Conservation (phyloP, 2,888 invertebrate species). For the Eretmocerus hayati region DNA sequence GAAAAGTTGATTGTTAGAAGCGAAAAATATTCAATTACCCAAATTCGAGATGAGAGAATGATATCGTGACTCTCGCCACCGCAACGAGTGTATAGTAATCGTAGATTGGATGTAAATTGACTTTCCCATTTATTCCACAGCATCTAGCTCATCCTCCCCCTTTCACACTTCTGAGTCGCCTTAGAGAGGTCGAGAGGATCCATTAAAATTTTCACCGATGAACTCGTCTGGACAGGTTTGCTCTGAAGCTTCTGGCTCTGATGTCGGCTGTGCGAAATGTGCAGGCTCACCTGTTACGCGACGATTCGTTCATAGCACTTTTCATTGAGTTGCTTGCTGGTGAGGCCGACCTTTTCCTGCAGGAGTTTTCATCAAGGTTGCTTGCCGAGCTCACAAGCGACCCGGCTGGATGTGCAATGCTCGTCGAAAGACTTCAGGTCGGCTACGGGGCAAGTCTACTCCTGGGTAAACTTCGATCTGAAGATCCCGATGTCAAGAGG, state of each 20-base stretch:
- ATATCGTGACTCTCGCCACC: no score
- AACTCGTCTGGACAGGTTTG: no score
- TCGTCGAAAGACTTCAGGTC: conserved; percentile 45
- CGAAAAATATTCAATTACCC: no score
- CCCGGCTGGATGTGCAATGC: conserved; percentile 48
- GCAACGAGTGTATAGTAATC: no score
- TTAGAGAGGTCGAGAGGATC: no score
- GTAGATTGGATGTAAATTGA: no score
- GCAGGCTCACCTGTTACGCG: conserved; percentile 47
- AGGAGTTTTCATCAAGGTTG: conserved; percentile 52
- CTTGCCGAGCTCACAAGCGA: conserved; percentile 51
- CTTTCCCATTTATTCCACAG: no score
- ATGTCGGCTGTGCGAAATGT: conserved; percentile 49
- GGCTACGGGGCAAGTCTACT: conserved; percentile 48
- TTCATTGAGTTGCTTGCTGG: conserved; percentile 47
- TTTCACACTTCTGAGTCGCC: no score
- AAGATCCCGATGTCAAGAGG: conserved; percentile 54
- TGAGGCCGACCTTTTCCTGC: conserved; percentile 50
- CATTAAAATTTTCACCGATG: no score
- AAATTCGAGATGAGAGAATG: no score
- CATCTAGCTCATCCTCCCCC: no score
- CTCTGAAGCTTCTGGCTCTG: conserved; percentile 51
- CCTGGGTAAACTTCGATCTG: conserved; percentile 49
- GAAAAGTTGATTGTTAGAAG: no score
- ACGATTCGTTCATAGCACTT: conserved; percentile 45